Conservation (phyloP, 2,113 vertebrate species). For the Dicrurus megarhynchus region DNA sequence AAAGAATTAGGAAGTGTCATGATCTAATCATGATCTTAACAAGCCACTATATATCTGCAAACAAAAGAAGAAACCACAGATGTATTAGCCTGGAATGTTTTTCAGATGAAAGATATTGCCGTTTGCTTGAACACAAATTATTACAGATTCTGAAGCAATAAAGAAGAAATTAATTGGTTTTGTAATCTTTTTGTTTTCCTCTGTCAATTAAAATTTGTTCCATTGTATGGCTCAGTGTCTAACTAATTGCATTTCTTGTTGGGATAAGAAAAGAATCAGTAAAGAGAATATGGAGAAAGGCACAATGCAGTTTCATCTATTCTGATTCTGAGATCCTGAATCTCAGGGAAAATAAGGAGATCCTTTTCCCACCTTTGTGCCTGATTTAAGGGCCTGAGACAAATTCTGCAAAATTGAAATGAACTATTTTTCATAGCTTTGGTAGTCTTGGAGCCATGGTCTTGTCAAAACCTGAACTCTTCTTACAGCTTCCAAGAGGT, state of each 20-base stretch:
- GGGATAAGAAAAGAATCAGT: background rate
- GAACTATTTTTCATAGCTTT: background rate
- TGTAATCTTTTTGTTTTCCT: background rate
- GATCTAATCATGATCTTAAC: background rate
- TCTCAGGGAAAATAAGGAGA: background rate
- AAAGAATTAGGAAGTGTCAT: background rate
- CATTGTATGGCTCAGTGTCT: background rate
- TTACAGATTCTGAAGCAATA: background rate
- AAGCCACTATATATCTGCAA: background rate
- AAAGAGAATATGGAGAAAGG: background rate
- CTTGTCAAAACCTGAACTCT: background rate
- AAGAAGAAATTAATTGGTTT: background rate
- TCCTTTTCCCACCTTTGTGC: background rate
- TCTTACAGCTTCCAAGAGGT: background rate
- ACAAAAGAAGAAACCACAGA: background rate
- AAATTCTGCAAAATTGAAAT: background rate
- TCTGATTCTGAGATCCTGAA: background rate
- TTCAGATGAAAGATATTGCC: background rate
- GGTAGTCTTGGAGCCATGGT: background rate
- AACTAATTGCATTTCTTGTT: background rate
- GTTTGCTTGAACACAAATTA: background rate
- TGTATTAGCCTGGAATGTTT: background rate
- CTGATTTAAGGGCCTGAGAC: background rate
- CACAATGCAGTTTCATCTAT: background rate
- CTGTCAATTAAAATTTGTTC: background rate